Percentiles rank a stretch among this genome's conserved stretches.
phyloP scores from a whole-genome alignment of 2,888 invertebrate species.

The Sminthurides aquaticus region DNA sequence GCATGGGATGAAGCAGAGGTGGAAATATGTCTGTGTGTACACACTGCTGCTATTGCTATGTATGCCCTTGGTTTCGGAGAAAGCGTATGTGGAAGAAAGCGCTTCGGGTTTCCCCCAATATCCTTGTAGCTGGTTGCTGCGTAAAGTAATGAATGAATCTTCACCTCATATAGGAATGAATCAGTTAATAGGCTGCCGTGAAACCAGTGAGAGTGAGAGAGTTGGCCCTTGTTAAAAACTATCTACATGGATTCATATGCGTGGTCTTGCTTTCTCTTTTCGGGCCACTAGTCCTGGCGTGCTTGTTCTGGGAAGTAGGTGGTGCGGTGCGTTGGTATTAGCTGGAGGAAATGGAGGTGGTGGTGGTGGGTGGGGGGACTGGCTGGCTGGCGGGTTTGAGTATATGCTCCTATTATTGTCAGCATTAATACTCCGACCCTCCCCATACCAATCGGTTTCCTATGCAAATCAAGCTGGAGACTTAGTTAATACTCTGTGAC shows the following conservation, averaged over 20 bases:
- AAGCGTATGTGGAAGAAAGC: too few relatives aligned
- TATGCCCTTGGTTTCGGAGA: too few relatives aligned
- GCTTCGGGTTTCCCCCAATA: too few relatives aligned
- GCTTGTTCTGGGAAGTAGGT: not conserved
- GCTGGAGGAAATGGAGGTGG: too few relatives aligned
- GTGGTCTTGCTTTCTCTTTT: not conserved
- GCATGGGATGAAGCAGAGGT: too few relatives aligned
- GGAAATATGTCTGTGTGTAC: too few relatives aligned
- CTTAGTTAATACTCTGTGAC: constrained; percentile 28
- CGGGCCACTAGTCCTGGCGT: not conserved
- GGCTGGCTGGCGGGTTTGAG: not conserved
- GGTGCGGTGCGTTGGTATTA: not conserved
- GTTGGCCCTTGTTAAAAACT: not conserved
- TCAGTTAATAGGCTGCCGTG: not conserved
- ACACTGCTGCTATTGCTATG: too few relatives aligned
- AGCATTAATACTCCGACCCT: not conserved
- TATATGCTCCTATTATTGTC: not conserved
- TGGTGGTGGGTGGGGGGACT: too few relatives aligned
- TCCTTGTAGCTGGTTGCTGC: too few relatives aligned
- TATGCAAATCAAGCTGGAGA: constrained; percentile 25
- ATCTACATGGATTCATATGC: not conserved
- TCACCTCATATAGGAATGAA: not conserved
- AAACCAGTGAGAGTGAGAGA: too few relatives aligned
- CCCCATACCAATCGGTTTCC: constrained; percentile 22
- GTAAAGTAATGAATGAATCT: not conserved